Evolutionary conservation across 2,113 vertebrate species (phyloP).

Genomic region (Channa argus): DNA sequence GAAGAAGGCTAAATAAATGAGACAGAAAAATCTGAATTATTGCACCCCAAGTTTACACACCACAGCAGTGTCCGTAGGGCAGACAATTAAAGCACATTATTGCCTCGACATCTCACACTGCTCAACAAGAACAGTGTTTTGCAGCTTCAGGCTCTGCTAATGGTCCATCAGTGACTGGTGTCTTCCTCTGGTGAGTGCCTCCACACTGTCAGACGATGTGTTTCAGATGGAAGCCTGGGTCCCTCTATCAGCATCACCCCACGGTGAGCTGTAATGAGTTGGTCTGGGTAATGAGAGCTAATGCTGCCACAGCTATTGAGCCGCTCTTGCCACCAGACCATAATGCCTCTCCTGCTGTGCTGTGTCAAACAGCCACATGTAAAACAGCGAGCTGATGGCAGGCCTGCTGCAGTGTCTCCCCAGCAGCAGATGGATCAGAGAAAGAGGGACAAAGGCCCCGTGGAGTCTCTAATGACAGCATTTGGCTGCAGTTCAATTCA

Average conservation of each 20-base stretch:
- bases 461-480: constrained; percentile 48
- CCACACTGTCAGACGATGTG: constrained; percentile 42
- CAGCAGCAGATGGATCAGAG: constrained; percentile 68
- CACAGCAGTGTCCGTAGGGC: constrained; percentile 1
- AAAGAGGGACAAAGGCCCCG: constrained; percentile 50
- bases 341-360: constrained; percentile 60
- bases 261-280: constrained; percentile 71
- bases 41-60: constrained; percentile 7
- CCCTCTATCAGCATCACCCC: constrained; percentile 67
- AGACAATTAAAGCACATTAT: constrained; percentile 49
- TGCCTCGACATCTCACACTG: constrained; percentile 42
- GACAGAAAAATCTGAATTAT: background rate
- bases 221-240: constrained; percentile 37
- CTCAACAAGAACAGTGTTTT: constrained; percentile 35
- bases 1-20: background rate
- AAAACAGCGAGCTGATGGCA: constrained; percentile 58
- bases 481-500: constrained; percentile 37
- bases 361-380: constrained; percentile 65
- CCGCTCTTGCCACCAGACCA: constrained; percentile 49
- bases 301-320: constrained; percentile 55
- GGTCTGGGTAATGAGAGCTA: constrained; percentile 60
- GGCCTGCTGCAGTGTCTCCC: constrained; percentile 40
- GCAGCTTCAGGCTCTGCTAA: constrained; percentile 56
- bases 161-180: constrained; percentile 51
- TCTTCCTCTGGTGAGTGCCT: constrained; percentile 20